Evolutionary conservation across 1,140 invertebrate species (phyloP).

Genomic region (Oreohelix idahoensis): DNA sequence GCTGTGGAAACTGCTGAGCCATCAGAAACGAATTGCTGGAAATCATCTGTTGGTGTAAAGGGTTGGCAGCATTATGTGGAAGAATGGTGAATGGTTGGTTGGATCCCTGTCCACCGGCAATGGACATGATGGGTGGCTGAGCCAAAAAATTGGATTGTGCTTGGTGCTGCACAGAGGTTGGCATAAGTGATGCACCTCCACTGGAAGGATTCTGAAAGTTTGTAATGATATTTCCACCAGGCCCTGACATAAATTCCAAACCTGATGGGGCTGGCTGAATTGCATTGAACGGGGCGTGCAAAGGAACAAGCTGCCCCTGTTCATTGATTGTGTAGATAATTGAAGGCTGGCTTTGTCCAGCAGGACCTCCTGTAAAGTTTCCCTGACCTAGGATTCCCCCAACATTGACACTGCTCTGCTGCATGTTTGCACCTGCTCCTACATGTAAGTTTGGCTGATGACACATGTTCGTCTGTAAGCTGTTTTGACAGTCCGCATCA

Average conservation of each 20-base stretch:
- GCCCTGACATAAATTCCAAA: conserved; percentile 6
- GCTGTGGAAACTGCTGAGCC: conserved; percentile 22
- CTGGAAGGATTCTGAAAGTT: conserved; percentile 16
- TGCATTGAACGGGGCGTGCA: conserved; percentile 12
- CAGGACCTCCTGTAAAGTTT: background rate
- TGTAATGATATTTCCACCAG: background rate
- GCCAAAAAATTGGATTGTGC: conserved; percentile 15
- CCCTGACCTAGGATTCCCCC: conserved; percentile 1
- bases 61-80: background rate
- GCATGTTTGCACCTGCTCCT: background rate
- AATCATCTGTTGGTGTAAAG: conserved; percentile 3
- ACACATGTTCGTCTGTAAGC: conserved; percentile 8
- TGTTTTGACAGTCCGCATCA: conserved; percentile 20
- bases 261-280: conserved; percentile 2
- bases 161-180: conserved; percentile 24
- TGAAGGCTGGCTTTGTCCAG: background rate
- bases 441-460: background rate
- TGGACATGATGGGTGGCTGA: conserved; percentile 24
- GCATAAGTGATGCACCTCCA: conserved; percentile 2
- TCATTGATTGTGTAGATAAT: conserved; percentile 37
- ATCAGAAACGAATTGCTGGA: background rate
- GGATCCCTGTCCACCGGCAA: conserved; percentile 19
- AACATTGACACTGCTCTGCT: background rate
- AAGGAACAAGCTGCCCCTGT: conserved; percentile 30
- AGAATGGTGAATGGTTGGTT: conserved; percentile 25